phyloP scores from a whole-genome alignment of 2,888 invertebrate genomes.

The Blastobasis lacticolella region DNA sequence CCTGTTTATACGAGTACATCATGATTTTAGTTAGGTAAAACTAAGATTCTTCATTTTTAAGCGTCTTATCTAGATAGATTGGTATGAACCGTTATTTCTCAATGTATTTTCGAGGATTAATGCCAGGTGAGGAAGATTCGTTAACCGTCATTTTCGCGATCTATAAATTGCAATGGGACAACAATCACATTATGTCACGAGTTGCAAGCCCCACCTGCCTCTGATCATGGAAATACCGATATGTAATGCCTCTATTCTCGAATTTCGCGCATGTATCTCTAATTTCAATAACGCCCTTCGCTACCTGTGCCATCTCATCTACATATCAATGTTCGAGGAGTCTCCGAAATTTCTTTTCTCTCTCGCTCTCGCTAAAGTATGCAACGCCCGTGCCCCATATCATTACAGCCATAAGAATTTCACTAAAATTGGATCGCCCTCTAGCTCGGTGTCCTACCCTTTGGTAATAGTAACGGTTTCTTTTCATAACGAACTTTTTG shows the following conservation, averaged over 20 bases:
- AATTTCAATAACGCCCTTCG: slow-evolving; percentile 69
- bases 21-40: too few species aligned
- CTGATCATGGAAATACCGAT: slow-evolving; percentile 30
- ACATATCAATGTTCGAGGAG: slow-evolving; percentile 68
- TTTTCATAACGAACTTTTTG: slow-evolving; percentile 72
- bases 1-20: too few species aligned
- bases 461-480: slow-evolving; percentile 69
- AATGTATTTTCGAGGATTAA: too few species aligned
- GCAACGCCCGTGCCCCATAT: slow-evolving; percentile 70
- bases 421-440: slow-evolving; percentile 69
- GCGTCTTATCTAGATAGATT: too few species aligned
- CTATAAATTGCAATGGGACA: background rate
- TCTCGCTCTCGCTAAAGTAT: slow-evolving; percentile 46
- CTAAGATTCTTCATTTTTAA: too few species aligned
- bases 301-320: slow-evolving; percentile 69
- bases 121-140: too few species aligned
- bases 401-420: slow-evolving; percentile 62
- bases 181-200: slow-evolving; percentile 4
- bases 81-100: too few species aligned
- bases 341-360: slow-evolving; percentile 66
- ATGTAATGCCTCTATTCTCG: slow-evolving; percentile 46
- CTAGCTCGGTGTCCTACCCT: slow-evolving; percentile 63
- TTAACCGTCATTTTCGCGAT: too few species aligned
- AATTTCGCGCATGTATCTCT: slow-evolving; percentile 64
- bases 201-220: slow-evolving; percentile 26